phyloP scores from a whole-genome alignment of 2,113 vertebrate genomes.

The Lanius ludovicianus region DNA sequence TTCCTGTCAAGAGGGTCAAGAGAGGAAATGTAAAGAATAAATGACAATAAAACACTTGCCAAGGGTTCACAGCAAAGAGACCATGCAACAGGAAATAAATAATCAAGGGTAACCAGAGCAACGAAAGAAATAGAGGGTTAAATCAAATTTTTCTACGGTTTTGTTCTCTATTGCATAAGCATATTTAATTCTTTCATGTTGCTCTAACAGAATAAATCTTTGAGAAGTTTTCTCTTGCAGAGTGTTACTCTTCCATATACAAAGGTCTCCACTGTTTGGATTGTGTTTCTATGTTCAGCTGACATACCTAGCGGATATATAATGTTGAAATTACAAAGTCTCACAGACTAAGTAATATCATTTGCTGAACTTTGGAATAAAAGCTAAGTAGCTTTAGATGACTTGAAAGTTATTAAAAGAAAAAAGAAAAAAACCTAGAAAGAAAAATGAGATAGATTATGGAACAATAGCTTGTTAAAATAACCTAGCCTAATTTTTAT shows the following conservation, averaged over 20 bases:
- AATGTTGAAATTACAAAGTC: not conserved
- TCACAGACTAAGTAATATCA: not conserved
- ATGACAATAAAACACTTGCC: not conserved
- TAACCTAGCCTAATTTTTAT: slow-evolving; percentile 76
- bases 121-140: not conserved
- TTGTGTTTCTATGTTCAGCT: not conserved
- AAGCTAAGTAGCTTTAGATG: slow-evolving; percentile 27
- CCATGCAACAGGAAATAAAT: not conserved
- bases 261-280: slow-evolving; percentile 3
- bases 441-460: slow-evolving; percentile 54
- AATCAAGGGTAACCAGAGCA: not conserved
- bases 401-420: slow-evolving; percentile 60
- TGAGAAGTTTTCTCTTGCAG: not conserved
- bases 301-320: not conserved
- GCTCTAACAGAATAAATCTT: not conserved
- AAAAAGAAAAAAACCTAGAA: slow-evolving; percentile 22
- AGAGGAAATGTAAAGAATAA: not conserved
- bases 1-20: not conserved
- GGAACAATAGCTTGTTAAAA: slow-evolving; percentile 73
- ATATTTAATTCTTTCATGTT: not conserved
- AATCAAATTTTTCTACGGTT: not conserved
- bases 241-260: not conserved
- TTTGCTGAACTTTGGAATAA: slow-evolving; percentile 11
- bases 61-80: not conserved
- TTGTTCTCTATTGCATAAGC: not conserved